Percentiles rank a stretch among this genome's conserved stretches.
Conservation (phyloP, 2,888 invertebrate genomes). For the Sarcophaga subvicina region DNA sequence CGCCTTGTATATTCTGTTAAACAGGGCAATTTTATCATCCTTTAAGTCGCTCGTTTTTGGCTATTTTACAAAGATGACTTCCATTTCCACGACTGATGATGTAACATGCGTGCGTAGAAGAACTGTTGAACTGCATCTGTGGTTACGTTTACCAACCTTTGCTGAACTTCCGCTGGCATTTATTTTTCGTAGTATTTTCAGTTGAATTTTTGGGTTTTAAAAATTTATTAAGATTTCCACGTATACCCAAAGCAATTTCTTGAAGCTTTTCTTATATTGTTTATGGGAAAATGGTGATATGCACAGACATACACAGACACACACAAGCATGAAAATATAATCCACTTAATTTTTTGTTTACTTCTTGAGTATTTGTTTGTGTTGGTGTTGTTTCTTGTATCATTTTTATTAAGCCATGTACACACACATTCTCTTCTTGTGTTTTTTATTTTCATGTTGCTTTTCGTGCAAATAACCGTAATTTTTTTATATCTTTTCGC, state of each 20-base stretch:
- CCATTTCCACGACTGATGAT: too few relatives aligned
- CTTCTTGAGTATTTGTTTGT: too few relatives aligned
- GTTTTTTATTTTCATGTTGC: conserved; percentile 18
- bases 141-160: too few relatives aligned
- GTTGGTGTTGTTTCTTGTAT: too few relatives aligned
- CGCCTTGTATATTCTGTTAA: too few relatives aligned
- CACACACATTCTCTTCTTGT: conserved; percentile 12
- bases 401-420: not conserved
- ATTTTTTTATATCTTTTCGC: conserved; percentile 32
- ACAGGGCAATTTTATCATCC: too few relatives aligned
- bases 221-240: not conserved
- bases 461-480: not conserved
- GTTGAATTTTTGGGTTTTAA: not conserved
- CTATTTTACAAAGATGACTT: too few relatives aligned
- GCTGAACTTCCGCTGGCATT: too few relatives aligned
- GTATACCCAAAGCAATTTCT: not conserved
- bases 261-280: not conserved
- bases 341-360: not conserved
- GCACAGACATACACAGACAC: not conserved
- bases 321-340: not conserved
- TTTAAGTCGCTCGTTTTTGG: too few relatives aligned
- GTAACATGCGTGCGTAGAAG: too few relatives aligned
- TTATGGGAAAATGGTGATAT: not conserved
- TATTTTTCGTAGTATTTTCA: too few relatives aligned
- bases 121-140: too few relatives aligned